phyloP scores from a whole-genome alignment of 2,888 invertebrate species.

The Galerucella calmariensis region DNA sequence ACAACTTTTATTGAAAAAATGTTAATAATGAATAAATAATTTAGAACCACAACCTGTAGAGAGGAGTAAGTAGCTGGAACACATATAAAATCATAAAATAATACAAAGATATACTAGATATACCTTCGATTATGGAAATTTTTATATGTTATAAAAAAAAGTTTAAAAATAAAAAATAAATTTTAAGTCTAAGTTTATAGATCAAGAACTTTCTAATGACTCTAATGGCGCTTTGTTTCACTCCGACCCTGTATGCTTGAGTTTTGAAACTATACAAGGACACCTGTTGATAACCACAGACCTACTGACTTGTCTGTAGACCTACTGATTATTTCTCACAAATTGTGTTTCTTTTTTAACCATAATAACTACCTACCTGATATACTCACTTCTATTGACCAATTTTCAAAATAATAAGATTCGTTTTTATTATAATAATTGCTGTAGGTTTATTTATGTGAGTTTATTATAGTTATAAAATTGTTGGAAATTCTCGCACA shows the following conservation, averaged over 20 bases:
- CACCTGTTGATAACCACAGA: constrained; percentile 34
- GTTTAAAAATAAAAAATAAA: too few species aligned
- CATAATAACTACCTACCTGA: constrained; percentile 23
- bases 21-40: too few species aligned
- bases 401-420: constrained; percentile 27
- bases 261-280: constrained; percentile 29
- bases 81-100: too few species aligned
- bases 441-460: not conserved
- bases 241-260: not conserved
- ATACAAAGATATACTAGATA: too few species aligned
- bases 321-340: constrained; percentile 37
- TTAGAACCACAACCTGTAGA: too few species aligned
- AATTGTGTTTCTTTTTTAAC: constrained; percentile 25
- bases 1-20: too few species aligned
- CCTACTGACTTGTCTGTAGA: constrained; percentile 28
- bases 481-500: too few species aligned
- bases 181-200: too few species aligned
- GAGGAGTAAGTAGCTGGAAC: too few species aligned
- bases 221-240: not conserved
- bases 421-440: constrained; percentile 15
- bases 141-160: too few species aligned
- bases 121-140: too few species aligned
- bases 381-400: constrained; percentile 25
- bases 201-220: too few species aligned
- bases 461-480: not conserved